phyloP scores from a whole-genome alignment of 1,140 invertebrate genomes.

The Pogonognathellus flavescens region DNA sequence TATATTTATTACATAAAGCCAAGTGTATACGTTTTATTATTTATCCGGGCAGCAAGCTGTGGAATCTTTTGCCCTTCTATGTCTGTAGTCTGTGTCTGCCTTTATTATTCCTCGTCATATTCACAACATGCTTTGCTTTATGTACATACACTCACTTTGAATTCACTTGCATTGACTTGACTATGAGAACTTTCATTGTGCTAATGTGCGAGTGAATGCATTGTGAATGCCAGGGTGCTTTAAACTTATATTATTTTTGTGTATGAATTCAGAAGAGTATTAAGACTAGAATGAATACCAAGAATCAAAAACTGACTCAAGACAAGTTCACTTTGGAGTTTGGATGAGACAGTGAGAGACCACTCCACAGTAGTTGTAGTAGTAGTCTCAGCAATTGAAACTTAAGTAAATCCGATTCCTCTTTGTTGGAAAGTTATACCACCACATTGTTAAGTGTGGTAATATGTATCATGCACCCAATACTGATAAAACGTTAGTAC shows the following conservation, averaged over 20 bases:
- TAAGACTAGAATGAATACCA: background rate
- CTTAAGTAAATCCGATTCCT: too few species aligned
- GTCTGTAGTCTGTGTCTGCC: background rate
- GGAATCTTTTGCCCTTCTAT: background rate
- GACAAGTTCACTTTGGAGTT: too few species aligned
- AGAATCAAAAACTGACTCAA: too few species aligned
- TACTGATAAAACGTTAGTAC: too few species aligned
- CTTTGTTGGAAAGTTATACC: too few species aligned
- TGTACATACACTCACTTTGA: background rate
- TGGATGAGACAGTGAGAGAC: too few species aligned
- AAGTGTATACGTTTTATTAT: background rate
- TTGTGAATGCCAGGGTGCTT: background rate
- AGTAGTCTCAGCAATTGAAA: too few species aligned
- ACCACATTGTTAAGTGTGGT: too few species aligned
- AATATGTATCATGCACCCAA: too few species aligned
- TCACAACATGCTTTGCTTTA: conserved; percentile 2
- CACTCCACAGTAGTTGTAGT: too few species aligned
- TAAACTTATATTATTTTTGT: conserved; percentile 7
- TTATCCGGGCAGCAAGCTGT: background rate
- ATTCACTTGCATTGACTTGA: background rate
- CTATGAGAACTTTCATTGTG: conserved; percentile 38
- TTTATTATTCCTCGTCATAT: conserved; percentile 9
- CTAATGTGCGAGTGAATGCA: background rate
- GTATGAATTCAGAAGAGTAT: background rate
- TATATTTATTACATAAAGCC: background rate